Evolutionary conservation across 1,140 invertebrate species (phyloP).

Genomic region (Tetramorium alpestre): DNA sequence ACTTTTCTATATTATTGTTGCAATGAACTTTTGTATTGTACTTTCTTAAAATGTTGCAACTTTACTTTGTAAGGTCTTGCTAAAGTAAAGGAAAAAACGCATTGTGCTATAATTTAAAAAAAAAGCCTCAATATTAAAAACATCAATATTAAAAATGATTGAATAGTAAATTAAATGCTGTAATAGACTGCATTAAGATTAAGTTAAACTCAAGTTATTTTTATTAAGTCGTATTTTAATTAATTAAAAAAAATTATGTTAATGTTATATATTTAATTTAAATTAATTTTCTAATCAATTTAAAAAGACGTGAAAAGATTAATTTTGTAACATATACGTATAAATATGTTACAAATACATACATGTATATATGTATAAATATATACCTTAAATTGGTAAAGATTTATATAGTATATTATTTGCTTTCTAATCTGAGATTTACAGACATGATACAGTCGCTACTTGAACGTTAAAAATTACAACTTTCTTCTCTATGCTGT

Average conservation of each 20-base stretch:
- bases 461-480: conserved; percentile 36
- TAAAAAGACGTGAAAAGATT: neutral
- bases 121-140: neutral
- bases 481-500: neutral
- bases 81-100: neutral
- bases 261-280: neutral
- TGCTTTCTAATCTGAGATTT: neutral
- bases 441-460: neutral
- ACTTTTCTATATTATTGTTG: neutral
- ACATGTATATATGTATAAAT: neutral
- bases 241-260: neutral
- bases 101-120: neutral
- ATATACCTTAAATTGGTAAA: neutral
- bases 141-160: neutral
- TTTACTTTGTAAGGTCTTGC: neutral
- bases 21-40: neutral
- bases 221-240: neutral
- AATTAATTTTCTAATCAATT: conserved; percentile 19
- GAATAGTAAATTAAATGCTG: neutral
- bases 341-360: too few species aligned
- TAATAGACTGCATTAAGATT: neutral
- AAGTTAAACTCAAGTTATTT: neutral
- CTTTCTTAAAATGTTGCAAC: neutral
- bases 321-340: neutral
- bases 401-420: neutral